phyloP scores from a whole-genome alignment of 2,113 vertebrate genomes.

The Pagrus major region DNA sequence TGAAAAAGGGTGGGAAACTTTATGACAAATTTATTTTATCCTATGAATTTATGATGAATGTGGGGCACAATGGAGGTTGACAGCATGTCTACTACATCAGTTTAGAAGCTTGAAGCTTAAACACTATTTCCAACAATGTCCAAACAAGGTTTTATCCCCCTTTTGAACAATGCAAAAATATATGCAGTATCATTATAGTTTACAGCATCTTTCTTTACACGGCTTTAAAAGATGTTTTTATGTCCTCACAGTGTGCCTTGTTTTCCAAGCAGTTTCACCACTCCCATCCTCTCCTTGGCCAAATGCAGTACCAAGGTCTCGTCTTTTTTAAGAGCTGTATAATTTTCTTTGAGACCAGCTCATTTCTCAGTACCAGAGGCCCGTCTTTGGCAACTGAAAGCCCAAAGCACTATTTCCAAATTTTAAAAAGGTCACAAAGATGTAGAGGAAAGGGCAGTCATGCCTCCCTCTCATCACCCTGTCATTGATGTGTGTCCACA shows the following conservation, averaged over 20 bases:
- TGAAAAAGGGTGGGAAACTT: background rate
- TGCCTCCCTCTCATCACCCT: slow-evolving; percentile 55
- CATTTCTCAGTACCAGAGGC: slow-evolving; percentile 22
- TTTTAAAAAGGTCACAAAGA: slow-evolving; percentile 76
- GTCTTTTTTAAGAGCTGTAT: slow-evolving; percentile 44
- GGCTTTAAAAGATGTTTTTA: background rate
- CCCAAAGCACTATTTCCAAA: slow-evolving; percentile 56
- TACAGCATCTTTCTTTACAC: background rate
- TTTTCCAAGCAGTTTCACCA: slow-evolving; percentile 24
- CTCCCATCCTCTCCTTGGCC: background rate
- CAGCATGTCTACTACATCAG: too few relatives aligned
- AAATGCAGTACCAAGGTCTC: slow-evolving; percentile 2
- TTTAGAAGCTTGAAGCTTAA: too few relatives aligned
- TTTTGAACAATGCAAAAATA: background rate
- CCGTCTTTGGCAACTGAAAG: slow-evolving; percentile 36
- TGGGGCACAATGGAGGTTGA: background rate
- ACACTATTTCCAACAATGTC: too few relatives aligned
- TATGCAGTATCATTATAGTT: background rate
- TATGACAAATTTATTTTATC: too few relatives aligned
- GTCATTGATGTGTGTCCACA: slow-evolving; percentile 59
- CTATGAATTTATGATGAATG: too few relatives aligned
- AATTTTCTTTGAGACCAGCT: slow-evolving; percentile 24
- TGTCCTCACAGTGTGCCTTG: background rate
- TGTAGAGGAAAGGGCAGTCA: slow-evolving; percentile 36
- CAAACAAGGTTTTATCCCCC: too few relatives aligned